phyloP scores from a whole-genome alignment of 2,113 vertebrate species.

The Mixornis gularis region DNA sequence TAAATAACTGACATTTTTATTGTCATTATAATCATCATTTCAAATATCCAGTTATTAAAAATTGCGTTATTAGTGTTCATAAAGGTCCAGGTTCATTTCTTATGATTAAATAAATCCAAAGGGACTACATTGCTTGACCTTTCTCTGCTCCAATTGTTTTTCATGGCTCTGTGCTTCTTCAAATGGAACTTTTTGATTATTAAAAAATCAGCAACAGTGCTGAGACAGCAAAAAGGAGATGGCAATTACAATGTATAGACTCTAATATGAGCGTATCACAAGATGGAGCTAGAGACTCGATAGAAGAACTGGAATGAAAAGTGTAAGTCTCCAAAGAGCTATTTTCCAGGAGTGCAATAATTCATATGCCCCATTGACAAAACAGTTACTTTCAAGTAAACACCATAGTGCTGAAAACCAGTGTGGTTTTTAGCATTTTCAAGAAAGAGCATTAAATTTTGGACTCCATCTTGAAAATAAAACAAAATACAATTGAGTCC shows the following conservation, averaged over 20 bases:
- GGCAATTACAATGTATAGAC: not conserved
- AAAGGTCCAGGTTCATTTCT: not conserved
- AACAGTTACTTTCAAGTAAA: not conserved
- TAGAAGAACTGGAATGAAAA: not conserved
- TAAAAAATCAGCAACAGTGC: not conserved
- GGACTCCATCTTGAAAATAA: not conserved
- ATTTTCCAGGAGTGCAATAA: not conserved
- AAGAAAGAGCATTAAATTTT: not conserved
- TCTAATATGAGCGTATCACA: constrained; percentile 33
- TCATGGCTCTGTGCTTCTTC: not conserved
- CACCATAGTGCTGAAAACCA: not conserved
- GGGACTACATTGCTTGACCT: not conserved
- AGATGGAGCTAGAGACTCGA: constrained; percentile 66
- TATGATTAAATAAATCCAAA: not conserved
- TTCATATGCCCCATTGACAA: not conserved
- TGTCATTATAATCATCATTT: not conserved
- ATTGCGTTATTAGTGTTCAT: not conserved
- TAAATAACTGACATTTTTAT: not conserved
- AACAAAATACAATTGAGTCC: not conserved
- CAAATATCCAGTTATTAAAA: not conserved
- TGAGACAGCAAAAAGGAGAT: not conserved
- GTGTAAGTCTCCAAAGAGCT: not conserved
- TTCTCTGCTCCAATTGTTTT: not conserved
- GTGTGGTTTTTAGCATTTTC: not conserved
- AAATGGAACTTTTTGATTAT: not conserved